phyloP scores from a whole-genome alignment of 1,140 invertebrate species.

The Protaetia brevitarsis region DNA sequence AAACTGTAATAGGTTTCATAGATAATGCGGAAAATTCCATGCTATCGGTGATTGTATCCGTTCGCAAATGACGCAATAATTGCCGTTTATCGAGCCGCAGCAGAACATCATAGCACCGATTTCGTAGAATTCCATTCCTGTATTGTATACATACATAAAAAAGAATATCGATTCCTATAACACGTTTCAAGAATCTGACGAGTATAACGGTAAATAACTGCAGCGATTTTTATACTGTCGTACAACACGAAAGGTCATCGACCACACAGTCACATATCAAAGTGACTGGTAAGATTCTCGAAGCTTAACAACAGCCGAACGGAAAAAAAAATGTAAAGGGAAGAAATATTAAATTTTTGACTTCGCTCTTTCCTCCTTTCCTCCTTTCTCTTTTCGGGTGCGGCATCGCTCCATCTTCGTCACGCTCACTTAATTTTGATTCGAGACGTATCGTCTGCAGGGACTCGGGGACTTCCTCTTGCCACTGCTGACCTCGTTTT shows the following conservation, averaged over 20 bases:
- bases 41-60: too few species aligned
- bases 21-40: too few species aligned
- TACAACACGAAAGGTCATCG: neutral
- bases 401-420: neutral
- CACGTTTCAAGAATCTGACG: too few species aligned
- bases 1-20: too few species aligned
- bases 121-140: too few species aligned
- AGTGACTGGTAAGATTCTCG: neutral
- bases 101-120: too few species aligned
- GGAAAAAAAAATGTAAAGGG: neutral
- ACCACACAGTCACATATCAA: slow-evolving; percentile 1
- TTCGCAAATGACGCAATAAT: too few species aligned
- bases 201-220: neutral
- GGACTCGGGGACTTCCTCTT: neutral
- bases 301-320: neutral
- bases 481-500: slow-evolving; percentile 14
- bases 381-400: neutral
- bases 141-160: too few species aligned
- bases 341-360: neutral
- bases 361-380: neutral
- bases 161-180: too few species aligned
- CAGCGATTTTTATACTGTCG: neutral
- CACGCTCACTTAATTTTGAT: neutral
- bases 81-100: too few species aligned
- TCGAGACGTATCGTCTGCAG: neutral